Percentiles rank a stretch among this genome's conserved stretches.
Conservation (phyloP, 2,888 invertebrate genomes). For the Conchocele bisecta region DNA sequence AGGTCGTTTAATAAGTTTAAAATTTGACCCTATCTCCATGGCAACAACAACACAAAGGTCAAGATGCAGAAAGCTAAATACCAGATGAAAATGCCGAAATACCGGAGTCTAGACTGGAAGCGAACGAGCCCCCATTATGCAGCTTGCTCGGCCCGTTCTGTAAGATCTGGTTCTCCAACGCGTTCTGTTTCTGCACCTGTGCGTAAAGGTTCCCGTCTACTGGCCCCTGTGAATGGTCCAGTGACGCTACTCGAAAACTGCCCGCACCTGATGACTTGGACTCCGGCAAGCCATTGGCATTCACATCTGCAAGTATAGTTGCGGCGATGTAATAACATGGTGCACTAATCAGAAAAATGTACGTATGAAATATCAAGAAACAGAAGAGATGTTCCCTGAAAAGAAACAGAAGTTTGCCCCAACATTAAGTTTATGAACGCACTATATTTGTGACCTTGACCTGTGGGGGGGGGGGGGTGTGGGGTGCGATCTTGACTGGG, state of each 20-base stretch:
- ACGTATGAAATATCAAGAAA: no score
- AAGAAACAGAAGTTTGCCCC: no score
- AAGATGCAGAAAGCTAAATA: conserved; percentile 58
- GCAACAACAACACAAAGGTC: conserved; percentile 27
- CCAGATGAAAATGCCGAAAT: conserved; percentile 84
- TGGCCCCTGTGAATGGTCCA: conserved; percentile 83
- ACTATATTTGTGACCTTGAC: no score
- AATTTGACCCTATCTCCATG: background rate
- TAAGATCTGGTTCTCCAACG: conserved; percentile 53
- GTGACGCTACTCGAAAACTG: conserved; percentile 55
- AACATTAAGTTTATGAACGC: no score
- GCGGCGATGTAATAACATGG: no score
- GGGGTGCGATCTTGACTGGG: no score
- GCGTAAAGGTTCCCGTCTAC: conserved; percentile 96
- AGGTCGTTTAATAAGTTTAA: no score
- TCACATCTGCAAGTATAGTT: conserved; percentile 72
- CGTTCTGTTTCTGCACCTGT: conserved; percentile 83
- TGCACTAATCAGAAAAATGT: no score
- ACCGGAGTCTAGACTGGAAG: conserved; percentile 95
- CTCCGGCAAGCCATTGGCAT: conserved; percentile 67
- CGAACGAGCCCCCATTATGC: conserved; percentile 83
- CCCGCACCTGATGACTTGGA: conserved; percentile 54
- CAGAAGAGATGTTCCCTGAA: no score
- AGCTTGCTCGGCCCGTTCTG: conserved; percentile 69
- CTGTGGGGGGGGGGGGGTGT: no score